Evolutionary conservation across 2,888 invertebrate species (phyloP), one percentile per base, ranked within the genome.

Genomic region (Archips xylosteana): DNA sequence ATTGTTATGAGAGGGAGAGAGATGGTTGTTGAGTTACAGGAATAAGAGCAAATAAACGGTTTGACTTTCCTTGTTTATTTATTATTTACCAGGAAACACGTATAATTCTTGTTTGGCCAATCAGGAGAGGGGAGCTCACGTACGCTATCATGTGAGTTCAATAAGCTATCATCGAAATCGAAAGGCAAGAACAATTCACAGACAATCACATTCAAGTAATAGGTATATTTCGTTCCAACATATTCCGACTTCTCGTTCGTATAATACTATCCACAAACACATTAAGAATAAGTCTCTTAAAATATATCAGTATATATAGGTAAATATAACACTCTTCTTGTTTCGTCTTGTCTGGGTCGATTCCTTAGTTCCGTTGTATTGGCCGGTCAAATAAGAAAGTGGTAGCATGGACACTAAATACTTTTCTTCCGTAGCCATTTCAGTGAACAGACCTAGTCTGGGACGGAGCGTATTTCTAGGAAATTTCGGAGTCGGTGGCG

Each of bases 391-490:
- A 13, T 12, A 54, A 39, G n/a, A 2, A 15, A 51, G 10, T 2
- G 72, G 72, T 3, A 61, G 4, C 6, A 72, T 68, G 45, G 67
- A 57, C 12, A 68, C 57, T 47, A 62, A 10, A 57, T 68, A 72
- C 62, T 62, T 67, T 36, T 72, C 72, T 54, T 68, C 72, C n/a
- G 67, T 45, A n/a, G 72, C 62, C 3, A 62, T 72, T 63, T 72
- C 72, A 32, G 67, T 67, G 36, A 36, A 68, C 12, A 72, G 47
- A 4, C 61, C 65, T 59, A 71, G 65, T 15, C 23, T 59, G 1
- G 49, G 65, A 32, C 60, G 62, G 2, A 68, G 57, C 4, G 69
- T 23, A 32, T 70, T 70, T 34, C 69, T 62, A 5, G 69, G 61
- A 23, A 70, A 62, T 32, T 70, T 70, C 4, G 39, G 4, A 42